A percentile compares a stretch with the other conserved stretches of the same genome.
Conservation (phyloP, 1,140 invertebrate species). For the Neocloeon triangulifer region DNA sequence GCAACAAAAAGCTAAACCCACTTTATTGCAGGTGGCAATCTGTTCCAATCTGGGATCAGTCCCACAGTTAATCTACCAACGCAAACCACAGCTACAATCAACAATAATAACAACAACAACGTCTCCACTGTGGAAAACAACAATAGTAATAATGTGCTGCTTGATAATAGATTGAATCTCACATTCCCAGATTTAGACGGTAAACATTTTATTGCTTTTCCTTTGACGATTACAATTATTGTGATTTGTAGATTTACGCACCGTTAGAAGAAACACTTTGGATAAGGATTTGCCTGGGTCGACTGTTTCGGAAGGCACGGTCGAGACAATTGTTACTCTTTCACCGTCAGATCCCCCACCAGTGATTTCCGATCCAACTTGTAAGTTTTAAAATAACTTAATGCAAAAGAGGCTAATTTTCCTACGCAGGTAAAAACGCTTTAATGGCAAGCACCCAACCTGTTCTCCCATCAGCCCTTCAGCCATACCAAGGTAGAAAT, state of each 20-base stretch:
- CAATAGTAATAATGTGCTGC: no score
- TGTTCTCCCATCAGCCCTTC: slow-evolving; percentile 21
- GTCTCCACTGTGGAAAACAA: no score
- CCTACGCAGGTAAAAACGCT: slow-evolving; percentile 3
- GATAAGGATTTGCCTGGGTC: slow-evolving; percentile 11
- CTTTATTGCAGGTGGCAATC: no score
- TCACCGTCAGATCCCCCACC: slow-evolving; percentile 17
- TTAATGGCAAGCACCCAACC: not conserved
- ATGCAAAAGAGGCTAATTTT: no score
- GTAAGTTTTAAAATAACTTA: not conserved
- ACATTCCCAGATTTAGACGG: no score
- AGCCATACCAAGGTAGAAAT: slow-evolving; percentile 72
- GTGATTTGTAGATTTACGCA: no score
- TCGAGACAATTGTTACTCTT: slow-evolving; percentile 20
- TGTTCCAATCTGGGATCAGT: slow-evolving; percentile 25
- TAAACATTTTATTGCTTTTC: no score
- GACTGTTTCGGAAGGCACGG: slow-evolving; percentile 18
- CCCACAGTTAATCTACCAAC: slow-evolving; percentile 25
- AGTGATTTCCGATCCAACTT: not conserved
- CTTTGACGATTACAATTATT: no score
- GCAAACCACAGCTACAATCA: no score
- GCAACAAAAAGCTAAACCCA: no score
- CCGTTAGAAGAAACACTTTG: slow-evolving; percentile 5
- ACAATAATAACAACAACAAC: no score
- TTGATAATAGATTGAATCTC: no score